These are phyloP conservation scores for Radopholus similis DNA, from an alignment of 1,140 invertebrate species.

Conservation along the genomic window DNA sequence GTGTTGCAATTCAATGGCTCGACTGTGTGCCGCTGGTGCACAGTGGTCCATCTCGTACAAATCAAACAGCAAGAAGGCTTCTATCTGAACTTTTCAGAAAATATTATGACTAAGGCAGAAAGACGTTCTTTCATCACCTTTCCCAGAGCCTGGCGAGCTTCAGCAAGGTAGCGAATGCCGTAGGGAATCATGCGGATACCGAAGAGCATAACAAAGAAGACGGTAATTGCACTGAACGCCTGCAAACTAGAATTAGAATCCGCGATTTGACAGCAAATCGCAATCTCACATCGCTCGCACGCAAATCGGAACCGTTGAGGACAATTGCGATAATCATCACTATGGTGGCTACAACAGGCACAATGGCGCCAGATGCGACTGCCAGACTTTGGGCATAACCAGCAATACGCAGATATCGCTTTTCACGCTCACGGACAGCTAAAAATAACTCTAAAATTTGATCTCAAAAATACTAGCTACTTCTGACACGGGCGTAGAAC, in stretches of 20 bases:
- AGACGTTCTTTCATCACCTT: too few species aligned
- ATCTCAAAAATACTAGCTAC: slow-evolving; percentile 54
- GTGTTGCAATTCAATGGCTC: slow-evolving; percentile 65
- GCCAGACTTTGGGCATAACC: slow-evolving; percentile 68
- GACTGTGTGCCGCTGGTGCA: too few species aligned
- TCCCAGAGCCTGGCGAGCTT: slow-evolving; percentile 60
- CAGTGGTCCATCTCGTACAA: background rate
- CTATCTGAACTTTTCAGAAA: background rate
- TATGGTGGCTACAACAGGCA: slow-evolving; percentile 66
- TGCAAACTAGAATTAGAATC: slow-evolving; percentile 32
- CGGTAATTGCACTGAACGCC: slow-evolving; percentile 62
- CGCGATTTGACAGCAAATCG: background rate
- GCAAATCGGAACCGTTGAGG: slow-evolving; percentile 66
- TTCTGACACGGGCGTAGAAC: slow-evolving; percentile 67
- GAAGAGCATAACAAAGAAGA: slow-evolving; percentile 62
- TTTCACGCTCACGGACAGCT: slow-evolving; percentile 67
- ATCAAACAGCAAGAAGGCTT: background rate
- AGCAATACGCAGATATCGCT: slow-evolving; percentile 64
- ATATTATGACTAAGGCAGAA: background rate
- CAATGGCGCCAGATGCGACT: slow-evolving; percentile 67
- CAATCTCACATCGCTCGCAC: slow-evolving; percentile 66
- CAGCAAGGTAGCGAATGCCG: slow-evolving; percentile 59
- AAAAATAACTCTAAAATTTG: slow-evolving; percentile 17
- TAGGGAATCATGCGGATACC: slow-evolving; percentile 61
- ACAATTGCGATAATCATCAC: slow-evolving; percentile 69